phyloP scores from a whole-genome alignment of 2,113 vertebrate species.

The Falcunculus frontatus region DNA sequence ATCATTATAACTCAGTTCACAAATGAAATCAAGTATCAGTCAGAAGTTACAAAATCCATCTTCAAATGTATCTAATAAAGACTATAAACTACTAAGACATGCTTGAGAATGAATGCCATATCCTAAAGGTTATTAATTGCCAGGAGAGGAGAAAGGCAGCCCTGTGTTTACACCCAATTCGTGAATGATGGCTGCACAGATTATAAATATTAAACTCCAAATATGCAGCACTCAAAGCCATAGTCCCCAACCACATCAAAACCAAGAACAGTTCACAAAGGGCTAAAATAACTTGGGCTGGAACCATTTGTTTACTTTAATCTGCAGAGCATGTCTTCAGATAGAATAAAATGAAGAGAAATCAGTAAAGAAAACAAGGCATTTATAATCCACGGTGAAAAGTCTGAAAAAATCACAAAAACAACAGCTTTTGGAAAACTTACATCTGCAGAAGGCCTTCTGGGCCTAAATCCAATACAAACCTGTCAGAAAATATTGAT shows the following conservation, averaged over 20 bases:
- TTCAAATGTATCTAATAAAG: neutral
- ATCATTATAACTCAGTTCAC: neutral
- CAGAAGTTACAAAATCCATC: neutral
- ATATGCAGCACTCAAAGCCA: neutral
- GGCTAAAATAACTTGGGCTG: neutral
- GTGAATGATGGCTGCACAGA: neutral
- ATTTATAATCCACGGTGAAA: slow-evolving; percentile 49
- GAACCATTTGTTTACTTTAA: slow-evolving; percentile 32
- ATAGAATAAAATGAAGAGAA: slow-evolving; percentile 36
- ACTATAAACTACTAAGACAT: neutral
- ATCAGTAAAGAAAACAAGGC: slow-evolving; percentile 34
- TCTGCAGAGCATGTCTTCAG: slow-evolving; percentile 12
- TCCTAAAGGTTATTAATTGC: neutral
- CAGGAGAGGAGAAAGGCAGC: neutral
- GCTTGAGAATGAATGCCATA: neutral
- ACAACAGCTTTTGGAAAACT: slow-evolving; percentile 54
- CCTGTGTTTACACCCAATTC: neutral
- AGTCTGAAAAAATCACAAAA: slow-evolving; percentile 34
- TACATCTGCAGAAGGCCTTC: slow-evolving; percentile 60
- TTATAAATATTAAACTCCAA: slow-evolving; percentile 25
- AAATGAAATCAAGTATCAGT: neutral
- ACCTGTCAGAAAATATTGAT: slow-evolving; percentile 67
- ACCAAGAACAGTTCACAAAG: slow-evolving; percentile 17
- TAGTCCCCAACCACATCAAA: slow-evolving; percentile 2
- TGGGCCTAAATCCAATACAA: slow-evolving; percentile 64